These are phyloP conservation scores for Thalpophila matura DNA, from an alignment of 2,888 invertebrate species.

Conservation along the genomic window DNA sequence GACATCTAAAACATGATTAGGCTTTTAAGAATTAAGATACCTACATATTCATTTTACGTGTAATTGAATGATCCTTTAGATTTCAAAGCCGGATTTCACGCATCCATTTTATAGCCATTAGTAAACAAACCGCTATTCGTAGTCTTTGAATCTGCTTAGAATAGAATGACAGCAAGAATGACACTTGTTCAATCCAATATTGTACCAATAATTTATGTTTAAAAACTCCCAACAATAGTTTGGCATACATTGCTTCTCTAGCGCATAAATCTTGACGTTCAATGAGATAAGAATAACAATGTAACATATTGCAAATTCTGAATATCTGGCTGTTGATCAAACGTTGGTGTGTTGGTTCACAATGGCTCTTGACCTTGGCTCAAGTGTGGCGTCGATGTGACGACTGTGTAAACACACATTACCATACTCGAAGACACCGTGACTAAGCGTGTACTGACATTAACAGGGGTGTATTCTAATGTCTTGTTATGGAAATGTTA, in stretches of 20 bases:
- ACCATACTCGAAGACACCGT: slow-evolving; percentile 76
- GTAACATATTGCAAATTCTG: slow-evolving; percentile 61
- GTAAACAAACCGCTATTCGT: slow-evolving; percentile 21
- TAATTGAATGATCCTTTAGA: slow-evolving; percentile 42
- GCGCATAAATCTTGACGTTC: slow-evolving; percentile 56
- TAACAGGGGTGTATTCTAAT: slow-evolving; percentile 59
- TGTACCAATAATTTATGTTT: slow-evolving; percentile 33
- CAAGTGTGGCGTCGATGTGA: slow-evolving; percentile 71
- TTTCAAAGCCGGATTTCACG: slow-evolving; percentile 38
- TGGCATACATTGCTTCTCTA: slow-evolving; percentile 61
- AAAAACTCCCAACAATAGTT: slow-evolving; percentile 13
- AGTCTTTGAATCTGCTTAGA: slow-evolving; percentile 18
- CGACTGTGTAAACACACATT: slow-evolving; percentile 81
- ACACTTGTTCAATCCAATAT: slow-evolving; percentile 43
- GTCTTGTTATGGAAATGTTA: slow-evolving; percentile 20
- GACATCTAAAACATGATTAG: slow-evolving; percentile 30
- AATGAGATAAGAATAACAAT: slow-evolving; percentile 64
- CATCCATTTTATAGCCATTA: slow-evolving; percentile 29
- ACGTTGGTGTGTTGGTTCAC: slow-evolving; percentile 66
- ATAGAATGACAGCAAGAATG: slow-evolving; percentile 49
- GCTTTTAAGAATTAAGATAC: slow-evolving; percentile 20
- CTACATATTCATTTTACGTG: slow-evolving; percentile 22
- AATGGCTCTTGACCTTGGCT: slow-evolving; percentile 76
- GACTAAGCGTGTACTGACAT: slow-evolving; percentile 71
- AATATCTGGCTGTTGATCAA: slow-evolving; percentile 65